Conservation (phyloP, 2,888 invertebrate genomes). For the Criorhina ranunculi region DNA sequence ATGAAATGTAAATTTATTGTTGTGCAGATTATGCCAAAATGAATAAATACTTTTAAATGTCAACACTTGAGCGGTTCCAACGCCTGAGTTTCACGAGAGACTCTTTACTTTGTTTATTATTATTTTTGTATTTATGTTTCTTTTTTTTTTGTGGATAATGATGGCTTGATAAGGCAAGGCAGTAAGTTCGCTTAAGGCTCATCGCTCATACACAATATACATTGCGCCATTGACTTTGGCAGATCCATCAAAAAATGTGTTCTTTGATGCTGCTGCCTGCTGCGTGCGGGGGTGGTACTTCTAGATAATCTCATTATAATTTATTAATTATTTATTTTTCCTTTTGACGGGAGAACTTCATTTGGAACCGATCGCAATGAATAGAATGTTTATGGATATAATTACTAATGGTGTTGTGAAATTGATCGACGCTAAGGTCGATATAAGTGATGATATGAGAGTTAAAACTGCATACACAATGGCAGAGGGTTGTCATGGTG, state of each 20-base stretch:
- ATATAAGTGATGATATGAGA: conserved; percentile 64
- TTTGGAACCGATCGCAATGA: conserved; percentile 35
- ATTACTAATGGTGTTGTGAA: conserved; percentile 59
- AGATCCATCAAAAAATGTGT: conserved; percentile 66
- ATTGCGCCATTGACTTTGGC: conserved; percentile 64
- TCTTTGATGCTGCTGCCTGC: conserved; percentile 46
- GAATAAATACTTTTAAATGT: conserved; percentile 74
- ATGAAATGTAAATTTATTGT: conserved; percentile 68
- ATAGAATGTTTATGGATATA: conserved; percentile 52
- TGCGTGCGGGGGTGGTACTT: conserved; percentile 68
- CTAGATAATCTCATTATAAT: conserved; percentile 71
- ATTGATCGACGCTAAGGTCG: conserved; percentile 70
- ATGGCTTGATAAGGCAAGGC: conserved; percentile 63
- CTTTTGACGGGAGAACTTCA: conserved; percentile 44
- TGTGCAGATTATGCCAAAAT: conserved; percentile 74
- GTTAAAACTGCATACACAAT: conserved; percentile 33
- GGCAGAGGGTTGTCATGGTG: conserved; percentile 29
- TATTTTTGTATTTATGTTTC: conserved; percentile 12
- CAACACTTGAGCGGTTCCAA: conserved; percentile 55
- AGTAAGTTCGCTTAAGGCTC: conserved; percentile 56
- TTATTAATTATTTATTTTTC: conserved; percentile 74
- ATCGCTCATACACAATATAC: conserved; percentile 41
- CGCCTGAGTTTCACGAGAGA: conserved; percentile 4
- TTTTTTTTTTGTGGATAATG: conserved; percentile 34
- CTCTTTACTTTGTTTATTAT: conserved; percentile 43